phyloP scores from a whole-genome alignment of 1,140 invertebrate genomes.

The Microvelia longipes region DNA sequence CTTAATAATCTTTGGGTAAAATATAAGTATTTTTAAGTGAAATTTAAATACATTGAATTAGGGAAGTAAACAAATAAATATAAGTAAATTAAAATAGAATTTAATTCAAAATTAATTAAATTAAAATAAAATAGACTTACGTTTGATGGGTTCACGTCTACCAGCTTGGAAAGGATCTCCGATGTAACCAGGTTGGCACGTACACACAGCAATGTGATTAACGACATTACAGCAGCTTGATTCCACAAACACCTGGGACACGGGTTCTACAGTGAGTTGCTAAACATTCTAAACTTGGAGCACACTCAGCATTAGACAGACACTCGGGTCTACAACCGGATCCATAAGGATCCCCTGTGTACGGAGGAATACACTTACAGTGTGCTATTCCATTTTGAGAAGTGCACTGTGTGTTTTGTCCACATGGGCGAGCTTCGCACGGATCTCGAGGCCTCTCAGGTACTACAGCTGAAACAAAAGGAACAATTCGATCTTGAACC shows the following conservation, averaged over 20 bases:
- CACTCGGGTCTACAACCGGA: constrained; percentile 55
- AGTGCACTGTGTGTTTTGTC: constrained; percentile 59
- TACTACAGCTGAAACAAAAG: constrained; percentile 21
- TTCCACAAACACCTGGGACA: constrained; percentile 67
- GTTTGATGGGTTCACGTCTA: constrained; percentile 37
- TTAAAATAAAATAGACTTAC: constrained; percentile 33
- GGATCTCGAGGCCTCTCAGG: constrained; percentile 36
- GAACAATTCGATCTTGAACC: no score
- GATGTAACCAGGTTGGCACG: constrained; percentile 52
- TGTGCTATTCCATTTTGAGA: constrained; percentile 47
- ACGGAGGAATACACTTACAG: constrained; percentile 69
- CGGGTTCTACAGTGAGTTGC: constrained; percentile 70
- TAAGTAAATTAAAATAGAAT: no score
- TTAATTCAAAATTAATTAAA: no score
- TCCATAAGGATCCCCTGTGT: constrained; percentile 43
- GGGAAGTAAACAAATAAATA: no score
- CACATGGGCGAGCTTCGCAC: constrained; percentile 66
- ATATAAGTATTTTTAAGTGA: no score
- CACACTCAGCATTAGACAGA: constrained; percentile 60
- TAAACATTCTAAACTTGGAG: constrained; percentile 61
- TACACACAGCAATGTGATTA: constrained; percentile 65
- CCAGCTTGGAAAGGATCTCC: constrained; percentile 73
- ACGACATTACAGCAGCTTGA: constrained; percentile 63
- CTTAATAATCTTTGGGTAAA: no score
- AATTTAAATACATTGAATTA: no score